Conservation (phyloP, 2,113 vertebrate genomes). For the Trogon surrucura region DNA sequence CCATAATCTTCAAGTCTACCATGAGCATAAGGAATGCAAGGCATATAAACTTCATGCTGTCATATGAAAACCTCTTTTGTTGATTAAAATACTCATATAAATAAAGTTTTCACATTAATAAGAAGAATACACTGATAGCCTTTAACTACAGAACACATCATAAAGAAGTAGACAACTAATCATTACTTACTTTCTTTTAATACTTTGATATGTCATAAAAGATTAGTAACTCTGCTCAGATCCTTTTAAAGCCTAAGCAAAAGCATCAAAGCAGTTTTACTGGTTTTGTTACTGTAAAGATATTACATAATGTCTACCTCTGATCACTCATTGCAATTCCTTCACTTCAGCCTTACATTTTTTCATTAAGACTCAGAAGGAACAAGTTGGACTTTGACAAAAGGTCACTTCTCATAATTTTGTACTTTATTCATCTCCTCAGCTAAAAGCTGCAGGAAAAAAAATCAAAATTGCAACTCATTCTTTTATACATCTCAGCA, state of each 20-base stretch:
- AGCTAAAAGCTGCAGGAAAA: not conserved
- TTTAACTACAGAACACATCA: not conserved
- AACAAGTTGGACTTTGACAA: not conserved
- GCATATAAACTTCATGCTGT: not conserved
- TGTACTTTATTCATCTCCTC: not conserved
- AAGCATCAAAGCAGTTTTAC: constrained; percentile 39
- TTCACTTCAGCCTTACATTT: constrained; percentile 11
- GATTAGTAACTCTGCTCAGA: not conserved
- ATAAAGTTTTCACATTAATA: not conserved
- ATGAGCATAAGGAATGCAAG: not conserved
- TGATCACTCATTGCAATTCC: not conserved
- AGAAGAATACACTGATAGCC: not conserved
- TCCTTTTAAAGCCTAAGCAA: constrained; percentile 3
- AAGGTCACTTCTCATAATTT: not conserved
- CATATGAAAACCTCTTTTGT: not conserved
- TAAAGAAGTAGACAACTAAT: not conserved
- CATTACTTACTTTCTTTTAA: constrained; percentile 10
- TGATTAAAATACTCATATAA: not conserved
- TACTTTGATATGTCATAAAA: not conserved
- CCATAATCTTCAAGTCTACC: not conserved
- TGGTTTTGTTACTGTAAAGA: not conserved
- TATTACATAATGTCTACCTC: not conserved
- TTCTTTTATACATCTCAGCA: not conserved
- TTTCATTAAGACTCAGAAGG: not conserved
- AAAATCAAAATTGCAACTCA: not conserved